These are phyloP conservation scores for Muscicapa adusta DNA, from an alignment of 2,113 vertebrate species.

Conservation along the genomic window DNA sequence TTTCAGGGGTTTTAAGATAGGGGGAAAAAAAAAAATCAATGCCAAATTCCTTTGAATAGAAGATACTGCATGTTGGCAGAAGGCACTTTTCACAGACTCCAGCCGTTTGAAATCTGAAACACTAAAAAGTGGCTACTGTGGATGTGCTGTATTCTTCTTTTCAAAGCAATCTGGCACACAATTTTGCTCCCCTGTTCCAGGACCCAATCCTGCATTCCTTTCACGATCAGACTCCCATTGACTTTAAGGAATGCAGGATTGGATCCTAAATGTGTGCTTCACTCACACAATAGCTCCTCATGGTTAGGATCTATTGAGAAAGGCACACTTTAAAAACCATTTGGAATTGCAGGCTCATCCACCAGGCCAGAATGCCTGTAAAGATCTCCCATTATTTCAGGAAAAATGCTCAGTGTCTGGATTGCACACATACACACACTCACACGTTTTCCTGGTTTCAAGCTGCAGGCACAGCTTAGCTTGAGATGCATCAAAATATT, in stretches of 20 bases:
- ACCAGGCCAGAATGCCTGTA: conserved; percentile 37
- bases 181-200: conserved; percentile 37
- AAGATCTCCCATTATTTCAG: conserved; percentile 36
- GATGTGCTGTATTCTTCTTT: conserved; percentile 60
- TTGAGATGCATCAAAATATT: conserved; percentile 62
- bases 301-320: conserved; percentile 54
- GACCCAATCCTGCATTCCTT: conserved; percentile 62
- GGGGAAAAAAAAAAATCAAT: not conserved
- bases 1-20: not conserved
- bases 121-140: conserved; percentile 56
- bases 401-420: not conserved
- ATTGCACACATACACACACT: not conserved
- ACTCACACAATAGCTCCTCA: conserved; percentile 52
- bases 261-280: conserved; percentile 60
- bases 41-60: conserved; percentile 54
- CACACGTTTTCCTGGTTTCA: not conserved
- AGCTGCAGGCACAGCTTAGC: conserved; percentile 8
- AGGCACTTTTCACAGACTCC: conserved; percentile 49
- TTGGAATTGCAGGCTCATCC: conserved; percentile 54
- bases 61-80: conserved; percentile 57
- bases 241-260: conserved; percentile 62
- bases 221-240: conserved; percentile 61
- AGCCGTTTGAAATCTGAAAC: conserved; percentile 60
- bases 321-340: conserved; percentile 58
- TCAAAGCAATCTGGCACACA: conserved; percentile 59